These are phyloP conservation scores for Diachrysia chrysitis DNA, from an alignment of 2,888 invertebrate species.

Conservation along the genomic window DNA sequence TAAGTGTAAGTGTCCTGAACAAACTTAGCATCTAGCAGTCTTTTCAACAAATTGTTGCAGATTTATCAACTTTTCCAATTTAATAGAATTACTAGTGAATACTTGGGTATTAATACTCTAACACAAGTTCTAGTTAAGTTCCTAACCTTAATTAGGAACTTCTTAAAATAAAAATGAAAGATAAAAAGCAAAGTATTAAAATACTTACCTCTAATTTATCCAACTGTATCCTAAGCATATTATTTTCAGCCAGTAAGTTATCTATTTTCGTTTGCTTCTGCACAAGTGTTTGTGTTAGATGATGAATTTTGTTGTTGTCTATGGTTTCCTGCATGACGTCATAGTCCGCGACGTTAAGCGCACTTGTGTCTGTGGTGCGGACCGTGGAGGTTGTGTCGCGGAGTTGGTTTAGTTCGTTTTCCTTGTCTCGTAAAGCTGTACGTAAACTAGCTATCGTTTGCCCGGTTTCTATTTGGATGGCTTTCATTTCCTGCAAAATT, in stretches of 20 bases:
- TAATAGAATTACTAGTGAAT: no score
- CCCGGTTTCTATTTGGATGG: slow-evolving; percentile 72
- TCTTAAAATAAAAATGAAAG: no score
- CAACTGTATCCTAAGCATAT: slow-evolving; percentile 94
- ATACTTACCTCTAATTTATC: slow-evolving; percentile 92
- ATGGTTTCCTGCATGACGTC: slow-evolving; percentile 71
- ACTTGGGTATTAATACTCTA: no score
- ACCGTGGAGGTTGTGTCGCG: slow-evolving; percentile 65
- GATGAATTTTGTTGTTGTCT: slow-evolving; percentile 84
- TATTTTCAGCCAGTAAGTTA: slow-evolving; percentile 94
- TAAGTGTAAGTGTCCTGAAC: no score
- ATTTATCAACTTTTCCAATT: no score
- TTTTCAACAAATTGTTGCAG: background rate
- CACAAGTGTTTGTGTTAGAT: slow-evolving; percentile 94
- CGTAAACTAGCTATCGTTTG: slow-evolving; percentile 77
- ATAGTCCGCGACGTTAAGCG: slow-evolving; percentile 83
- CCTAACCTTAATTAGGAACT: no score
- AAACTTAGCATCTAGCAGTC: no score
- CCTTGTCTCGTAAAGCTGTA: slow-evolving; percentile 74
- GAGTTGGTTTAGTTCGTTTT: slow-evolving; percentile 71
- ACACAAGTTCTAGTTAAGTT: no score
- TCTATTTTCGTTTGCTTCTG: slow-evolving; percentile 96
- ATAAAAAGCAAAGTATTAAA: background rate
- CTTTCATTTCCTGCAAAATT: slow-evolving; percentile 76
- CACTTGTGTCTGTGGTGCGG: slow-evolving; percentile 71